Evolutionary conservation across 2,797 vertebrate species (phyloP), one percentile per base, ranked within the genome.

Genomic region (Glyptemys insculpta): DNA sequence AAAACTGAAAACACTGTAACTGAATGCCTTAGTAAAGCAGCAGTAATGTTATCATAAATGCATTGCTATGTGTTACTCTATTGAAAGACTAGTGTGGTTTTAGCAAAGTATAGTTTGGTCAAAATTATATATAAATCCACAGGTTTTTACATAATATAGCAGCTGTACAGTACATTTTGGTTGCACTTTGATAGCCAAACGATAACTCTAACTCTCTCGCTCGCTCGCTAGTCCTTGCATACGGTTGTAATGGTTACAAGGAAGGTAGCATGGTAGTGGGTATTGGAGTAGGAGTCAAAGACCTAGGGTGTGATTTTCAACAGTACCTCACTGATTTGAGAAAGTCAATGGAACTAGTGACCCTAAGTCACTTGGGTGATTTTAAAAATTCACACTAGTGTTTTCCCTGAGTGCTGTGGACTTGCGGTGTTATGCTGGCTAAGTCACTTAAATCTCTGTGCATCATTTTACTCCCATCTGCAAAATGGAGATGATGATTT

Each of bases 151-250:
- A 91, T 44, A 94, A 41, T 7, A 15, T 21, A 21, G 50, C 78
- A 34, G 29, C n/a, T 27, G 92, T 16, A 68, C 3, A 81, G 50
- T 2, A 34, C 25, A 68, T 53, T 57, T 82, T 88, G 52, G 59
- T 81, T 82, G 84, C 78, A 92, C 74, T 86, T 85, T 83, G 57
- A 78, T 92, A 90, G 21, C 12, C 18, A 49, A 54, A 93, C 93
- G 49, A 68, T 86, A 91, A 72, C 31, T 27, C 16, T 86, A 79
- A 54, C 44, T 79, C 23, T 29, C 59, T 62, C 44, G 8, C 10
- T 53, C 49, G 49, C 34, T 23, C n/a, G 2, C 41, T 83, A 54
- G 47, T 37, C 18, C 19, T 23, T 56, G 52, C 44, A 52, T 27
- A 49, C 23, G 31, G 29, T 47, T 56, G 68, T 65, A 12, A 12